phyloP scores from a whole-genome alignment of 1,140 invertebrate genomes.

The Aphidius gifuensis region DNA sequence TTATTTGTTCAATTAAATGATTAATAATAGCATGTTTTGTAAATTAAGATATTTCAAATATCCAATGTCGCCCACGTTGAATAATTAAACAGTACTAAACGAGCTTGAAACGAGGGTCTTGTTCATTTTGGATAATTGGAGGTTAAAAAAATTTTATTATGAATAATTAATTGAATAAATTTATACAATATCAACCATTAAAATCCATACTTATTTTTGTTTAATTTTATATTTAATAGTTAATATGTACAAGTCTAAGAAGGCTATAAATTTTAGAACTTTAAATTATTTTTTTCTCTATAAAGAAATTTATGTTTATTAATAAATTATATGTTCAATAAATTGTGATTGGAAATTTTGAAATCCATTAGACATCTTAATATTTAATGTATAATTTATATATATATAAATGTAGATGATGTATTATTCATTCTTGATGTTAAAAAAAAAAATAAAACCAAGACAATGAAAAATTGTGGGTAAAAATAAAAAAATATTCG shows the following conservation, averaged over 20 bases:
- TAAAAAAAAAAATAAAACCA: slow-evolving; percentile 3
- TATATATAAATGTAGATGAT: no score
- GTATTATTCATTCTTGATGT: no score
- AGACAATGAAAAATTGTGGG: background rate
- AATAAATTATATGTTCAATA: no score
- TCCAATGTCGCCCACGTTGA: slow-evolving; percentile 3
- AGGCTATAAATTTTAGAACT: no score
- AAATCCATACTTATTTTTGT: background rate
- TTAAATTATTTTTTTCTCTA: no score
- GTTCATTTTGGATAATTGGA: slow-evolving; percentile 1
- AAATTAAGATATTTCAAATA: slow-evolving; percentile 4
- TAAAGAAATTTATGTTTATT: no score
- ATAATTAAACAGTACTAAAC: background rate
- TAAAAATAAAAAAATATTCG: slow-evolving; percentile 10
- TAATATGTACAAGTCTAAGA: no score
- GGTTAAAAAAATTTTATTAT: slow-evolving; percentile 20
- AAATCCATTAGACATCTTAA: no score
- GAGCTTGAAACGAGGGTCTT: slow-evolving; percentile 4
- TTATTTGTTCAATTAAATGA: background rate
- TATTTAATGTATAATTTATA: no score
- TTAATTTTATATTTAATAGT: background rate
- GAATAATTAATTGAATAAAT: slow-evolving; percentile 27
- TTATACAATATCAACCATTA: slow-evolving; percentile 16
- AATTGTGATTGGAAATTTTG: no score
- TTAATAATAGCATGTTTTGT: background rate